A percentile compares a stretch with the other conserved stretches of the same genome.
Conservation (phyloP, 2,797 vertebrate genomes). For the Aeoliscus strigatus region DNA sequence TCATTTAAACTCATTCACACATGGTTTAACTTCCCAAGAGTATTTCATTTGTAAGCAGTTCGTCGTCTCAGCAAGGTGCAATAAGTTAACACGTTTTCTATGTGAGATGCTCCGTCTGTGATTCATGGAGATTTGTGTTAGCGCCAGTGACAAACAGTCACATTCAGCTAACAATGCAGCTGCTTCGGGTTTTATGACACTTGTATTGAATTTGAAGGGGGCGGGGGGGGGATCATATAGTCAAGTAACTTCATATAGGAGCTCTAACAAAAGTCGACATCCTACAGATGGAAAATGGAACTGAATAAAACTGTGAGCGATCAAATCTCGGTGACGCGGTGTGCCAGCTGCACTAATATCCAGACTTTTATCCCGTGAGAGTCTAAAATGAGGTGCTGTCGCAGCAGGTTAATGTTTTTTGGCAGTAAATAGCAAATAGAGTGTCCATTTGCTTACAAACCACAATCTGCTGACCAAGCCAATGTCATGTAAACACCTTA, state of each 20-base stretch:
- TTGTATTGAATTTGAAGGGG: constrained; percentile 17
- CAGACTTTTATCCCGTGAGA: constrained; percentile 40
- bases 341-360: constrained; percentile 27
- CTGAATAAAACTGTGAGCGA: constrained; percentile 34
- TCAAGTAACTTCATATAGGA: constrained; percentile 26
- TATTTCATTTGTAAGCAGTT: constrained; percentile 4
- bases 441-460: constrained; percentile 66
- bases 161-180: constrained; percentile 4
- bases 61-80: background rate
- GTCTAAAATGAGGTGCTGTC: constrained; percentile 24
- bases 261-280: constrained; percentile 24
- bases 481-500: constrained; percentile 63
- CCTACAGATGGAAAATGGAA: constrained; percentile 41
- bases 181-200: constrained; percentile 9
- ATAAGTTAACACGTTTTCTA: constrained; percentile 3
- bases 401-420: constrained; percentile 38
- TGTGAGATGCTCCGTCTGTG: background rate
- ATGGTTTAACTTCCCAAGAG: constrained; percentile 12
- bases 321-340: constrained; percentile 28
- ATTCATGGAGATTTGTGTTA: constrained; percentile 6
- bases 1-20: constrained; percentile 21
- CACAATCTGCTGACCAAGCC: constrained; percentile 59
- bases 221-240: constrained; percentile 18
- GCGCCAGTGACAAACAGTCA: constrained; percentile 10
- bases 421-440: constrained; percentile 52